These are phyloP conservation scores for Brachyopa scutellaris DNA, from an alignment of 2,888 invertebrate species.

Conservation along the genomic window DNA sequence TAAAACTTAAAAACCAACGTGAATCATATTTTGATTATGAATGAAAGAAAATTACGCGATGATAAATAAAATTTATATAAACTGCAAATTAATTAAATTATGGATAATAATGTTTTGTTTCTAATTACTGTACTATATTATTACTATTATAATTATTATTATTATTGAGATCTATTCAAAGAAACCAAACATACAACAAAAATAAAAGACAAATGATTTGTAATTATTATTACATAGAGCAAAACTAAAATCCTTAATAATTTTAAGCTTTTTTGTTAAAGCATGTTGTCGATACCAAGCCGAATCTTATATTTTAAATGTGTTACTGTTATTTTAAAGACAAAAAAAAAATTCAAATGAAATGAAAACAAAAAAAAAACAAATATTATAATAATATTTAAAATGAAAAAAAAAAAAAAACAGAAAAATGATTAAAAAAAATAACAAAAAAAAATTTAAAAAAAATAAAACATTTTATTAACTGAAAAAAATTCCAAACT, in stretches of 20 bases:
- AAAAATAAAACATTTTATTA: conserved; percentile 73
- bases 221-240: conserved; percentile 71
- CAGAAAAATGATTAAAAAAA: conserved; percentile 66
- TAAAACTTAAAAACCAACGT: conserved; percentile 47
- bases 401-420: conserved; percentile 74
- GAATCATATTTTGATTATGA: conserved; percentile 51
- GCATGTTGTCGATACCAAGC: conserved; percentile 74
- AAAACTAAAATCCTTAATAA: conserved; percentile 71
- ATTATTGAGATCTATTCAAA: conserved; percentile 61
- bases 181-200: conserved; percentile 44
- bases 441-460: conserved; percentile 49
- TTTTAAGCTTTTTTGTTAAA: conserved; percentile 73
- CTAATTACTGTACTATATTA: conserved; percentile 65
- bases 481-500: conserved; percentile 64
- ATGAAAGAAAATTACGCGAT: conserved; percentile 47
- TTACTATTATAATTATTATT: conserved; percentile 63
- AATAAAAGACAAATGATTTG: conserved; percentile 57
- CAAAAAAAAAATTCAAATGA: conserved; percentile 71
- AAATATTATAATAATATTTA: conserved; percentile 73
- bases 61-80: conserved; percentile 57
- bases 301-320: conserved; percentile 73
- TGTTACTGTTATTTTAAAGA: conserved; percentile 73
- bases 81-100: conserved; percentile 27
- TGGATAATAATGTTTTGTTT: conserved; percentile 55
- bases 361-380: conserved; percentile 67